Evolutionary conservation across 2,888 invertebrate genomes (phyloP).

Genomic region (Fragum fragum): DNA sequence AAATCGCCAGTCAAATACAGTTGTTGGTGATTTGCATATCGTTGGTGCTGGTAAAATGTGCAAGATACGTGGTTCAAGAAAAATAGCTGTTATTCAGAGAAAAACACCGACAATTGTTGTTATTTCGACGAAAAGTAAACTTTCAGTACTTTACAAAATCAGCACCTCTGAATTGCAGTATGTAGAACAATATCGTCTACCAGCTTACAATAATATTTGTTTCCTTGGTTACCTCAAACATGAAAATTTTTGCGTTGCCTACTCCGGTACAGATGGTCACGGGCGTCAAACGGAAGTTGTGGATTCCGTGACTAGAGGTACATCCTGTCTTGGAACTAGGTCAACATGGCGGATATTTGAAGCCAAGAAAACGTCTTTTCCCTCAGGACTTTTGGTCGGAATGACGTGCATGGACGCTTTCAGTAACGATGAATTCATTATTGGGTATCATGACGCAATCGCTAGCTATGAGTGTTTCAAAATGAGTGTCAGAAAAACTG

Average conservation of each 20-base stretch:
- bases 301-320: slow-evolving; percentile 5
- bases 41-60: slow-evolving; percentile 24
- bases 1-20: not conserved
- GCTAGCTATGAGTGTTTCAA: slow-evolving; percentile 14
- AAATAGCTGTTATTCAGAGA: slow-evolving; percentile 7
- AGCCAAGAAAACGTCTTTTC: slow-evolving; percentile 18
- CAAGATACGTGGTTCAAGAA: slow-evolving; percentile 14
- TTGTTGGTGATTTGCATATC: not conserved
- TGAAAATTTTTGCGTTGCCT: slow-evolving; percentile 18
- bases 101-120: slow-evolving; percentile 8
- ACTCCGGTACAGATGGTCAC: slow-evolving; percentile 5
- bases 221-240: slow-evolving; percentile 15
- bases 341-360: not conserved
- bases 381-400: not conserved
- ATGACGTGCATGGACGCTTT: slow-evolving; percentile 30
- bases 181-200: slow-evolving; percentile 15
- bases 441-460: not conserved
- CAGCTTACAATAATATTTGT: slow-evolving; percentile 20
- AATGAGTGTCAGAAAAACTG: slow-evolving; percentile 13
- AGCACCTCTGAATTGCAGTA: slow-evolving; percentile 8
- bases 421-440: slow-evolving; percentile 14
- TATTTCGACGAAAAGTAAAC: not conserved
- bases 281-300: slow-evolving; percentile 4
- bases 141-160: not conserved
- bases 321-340: not conserved